Conservation (phyloP, 2,797 vertebrate species). For the Astyanax mexicanus region DNA sequence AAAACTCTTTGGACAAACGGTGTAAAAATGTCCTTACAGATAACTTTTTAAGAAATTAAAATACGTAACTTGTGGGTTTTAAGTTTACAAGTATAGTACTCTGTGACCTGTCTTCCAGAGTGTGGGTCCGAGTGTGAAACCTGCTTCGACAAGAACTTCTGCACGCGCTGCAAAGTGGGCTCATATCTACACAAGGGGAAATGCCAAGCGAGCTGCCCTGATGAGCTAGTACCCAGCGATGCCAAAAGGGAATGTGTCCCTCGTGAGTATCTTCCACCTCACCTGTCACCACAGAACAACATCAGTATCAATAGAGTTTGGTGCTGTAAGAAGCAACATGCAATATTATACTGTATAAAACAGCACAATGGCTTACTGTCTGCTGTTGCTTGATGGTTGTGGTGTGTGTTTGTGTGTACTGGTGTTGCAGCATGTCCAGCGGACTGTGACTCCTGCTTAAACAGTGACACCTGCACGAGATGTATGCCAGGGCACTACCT, state of each 20-base stretch:
- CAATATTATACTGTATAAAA: no score
- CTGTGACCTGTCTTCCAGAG: constrained; percentile 82
- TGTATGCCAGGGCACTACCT: constrained; percentile 92
- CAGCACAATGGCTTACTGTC: neutral
- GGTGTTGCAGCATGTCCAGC: constrained; percentile 88
- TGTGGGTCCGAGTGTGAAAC: constrained; percentile 98
- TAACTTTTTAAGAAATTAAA: no score
- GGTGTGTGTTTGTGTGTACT: constrained; percentile 22
- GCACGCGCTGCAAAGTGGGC: constrained; percentile 94
- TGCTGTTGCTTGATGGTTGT: constrained; percentile 23
- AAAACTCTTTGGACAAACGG: no score
- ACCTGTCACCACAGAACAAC: neutral
- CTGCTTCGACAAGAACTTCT: constrained; percentile 99
- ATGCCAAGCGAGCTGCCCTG: constrained; percentile 95
- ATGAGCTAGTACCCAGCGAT: constrained; percentile 89
- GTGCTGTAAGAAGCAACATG: neutral
- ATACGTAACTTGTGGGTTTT: no score
- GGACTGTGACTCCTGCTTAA: constrained; percentile 93
- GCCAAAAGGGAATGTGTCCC: constrained; percentile 91
- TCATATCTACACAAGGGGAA: constrained; percentile 96
- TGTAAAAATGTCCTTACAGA: no score
- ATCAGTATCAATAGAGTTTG: neutral
- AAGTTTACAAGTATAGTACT: constrained; percentile 23
- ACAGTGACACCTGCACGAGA: constrained; percentile 89
- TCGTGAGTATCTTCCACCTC: constrained; percentile 69